Evolutionary conservation across 2,113 vertebrate genomes (phyloP).

Genomic region (Cyrtonyx montezumae): DNA sequence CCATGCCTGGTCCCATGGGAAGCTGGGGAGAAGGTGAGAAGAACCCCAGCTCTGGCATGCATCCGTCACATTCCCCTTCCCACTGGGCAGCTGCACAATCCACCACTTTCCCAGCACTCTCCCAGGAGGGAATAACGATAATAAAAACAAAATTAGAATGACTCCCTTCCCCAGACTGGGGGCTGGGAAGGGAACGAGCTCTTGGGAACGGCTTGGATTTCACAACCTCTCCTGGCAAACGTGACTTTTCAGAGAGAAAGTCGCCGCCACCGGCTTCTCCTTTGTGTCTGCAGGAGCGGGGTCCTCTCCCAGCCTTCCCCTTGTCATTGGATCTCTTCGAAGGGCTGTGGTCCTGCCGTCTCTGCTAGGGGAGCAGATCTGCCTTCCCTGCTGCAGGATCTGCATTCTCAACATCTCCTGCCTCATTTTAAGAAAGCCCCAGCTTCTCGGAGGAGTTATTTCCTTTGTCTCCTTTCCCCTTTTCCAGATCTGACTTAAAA

Average conservation of each 20-base stretch:
- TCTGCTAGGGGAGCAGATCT: slow-evolving; percentile 43
- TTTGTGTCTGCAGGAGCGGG: slow-evolving; percentile 63
- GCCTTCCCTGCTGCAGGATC: slow-evolving; percentile 13
- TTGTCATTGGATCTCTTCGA: slow-evolving; percentile 62
- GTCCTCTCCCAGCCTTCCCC: slow-evolving; percentile 59
- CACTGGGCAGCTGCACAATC: slow-evolving; percentile 54
- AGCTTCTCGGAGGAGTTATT: slow-evolving; percentile 4
- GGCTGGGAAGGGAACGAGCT: slow-evolving; percentile 9
- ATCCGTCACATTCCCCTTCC: slow-evolving; percentile 14
- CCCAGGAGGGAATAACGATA: slow-evolving; percentile 49
- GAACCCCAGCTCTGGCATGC: background rate
- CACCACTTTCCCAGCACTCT: slow-evolving; percentile 56
- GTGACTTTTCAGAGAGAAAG: slow-evolving; percentile 77
- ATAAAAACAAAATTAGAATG: slow-evolving; percentile 66
- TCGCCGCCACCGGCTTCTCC: slow-evolving; percentile 49
- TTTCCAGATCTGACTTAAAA: slow-evolving; percentile 38
- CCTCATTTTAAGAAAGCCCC: slow-evolving; percentile 46
- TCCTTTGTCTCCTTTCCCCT: slow-evolving; percentile 42
- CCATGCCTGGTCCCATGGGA: background rate
- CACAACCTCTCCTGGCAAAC: slow-evolving; percentile 68
- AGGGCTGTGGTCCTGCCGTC: background rate
- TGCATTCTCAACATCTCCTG: slow-evolving; percentile 33
- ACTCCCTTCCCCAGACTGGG: slow-evolving; percentile 29
- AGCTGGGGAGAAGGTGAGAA: slow-evolving; percentile 42
- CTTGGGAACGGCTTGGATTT: slow-evolving; percentile 75